Percentiles rank a stretch among this genome's conserved stretches.
phyloP scores from a whole-genome alignment of 2,888 invertebrate species.

The Euphydryas editha region DNA sequence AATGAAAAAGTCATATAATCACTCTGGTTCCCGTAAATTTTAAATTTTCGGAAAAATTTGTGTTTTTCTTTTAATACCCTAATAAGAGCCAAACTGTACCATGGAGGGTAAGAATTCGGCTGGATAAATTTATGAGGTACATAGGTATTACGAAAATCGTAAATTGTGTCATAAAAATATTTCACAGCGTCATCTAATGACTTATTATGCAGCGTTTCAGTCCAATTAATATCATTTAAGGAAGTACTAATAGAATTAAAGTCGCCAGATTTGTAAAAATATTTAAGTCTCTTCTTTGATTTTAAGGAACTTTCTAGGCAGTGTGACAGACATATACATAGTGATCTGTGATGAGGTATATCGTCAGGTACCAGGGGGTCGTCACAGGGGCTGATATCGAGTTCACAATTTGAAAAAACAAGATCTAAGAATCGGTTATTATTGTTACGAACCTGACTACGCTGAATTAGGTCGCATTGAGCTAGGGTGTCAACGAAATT shows the following conservation, averaged over 20 bases:
- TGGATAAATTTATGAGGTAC: not conserved
- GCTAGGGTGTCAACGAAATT: conserved; percentile 10
- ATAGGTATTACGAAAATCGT: conserved; percentile 11
- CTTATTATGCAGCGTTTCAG: not conserved
- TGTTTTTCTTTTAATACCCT: too few relatives aligned
- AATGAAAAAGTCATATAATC: conserved; percentile 12
- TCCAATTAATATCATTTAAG: conserved; percentile 16
- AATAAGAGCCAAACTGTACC: conserved; percentile 18
- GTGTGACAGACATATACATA: not conserved
- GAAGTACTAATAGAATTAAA: not conserved
- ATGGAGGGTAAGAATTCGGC: conserved; percentile 15
- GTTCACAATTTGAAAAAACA: conserved; percentile 14
- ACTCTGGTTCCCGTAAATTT: conserved; percentile 23
- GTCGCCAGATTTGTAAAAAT: too few relatives aligned
- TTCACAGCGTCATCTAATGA: conserved; percentile 2
- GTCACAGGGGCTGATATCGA: not conserved
- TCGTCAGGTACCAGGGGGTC: conserved; percentile 11
- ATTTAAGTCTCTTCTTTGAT: too few relatives aligned
- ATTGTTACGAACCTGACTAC: too few relatives aligned
- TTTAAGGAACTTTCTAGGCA: too few relatives aligned
- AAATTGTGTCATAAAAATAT: conserved; percentile 14
- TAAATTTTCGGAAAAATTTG: conserved; percentile 25
- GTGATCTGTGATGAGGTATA: conserved; percentile 13
- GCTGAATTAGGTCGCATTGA: conserved; percentile 15
- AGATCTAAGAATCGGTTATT: conserved; percentile 13